Evolutionary conservation across 2,888 invertebrate species (phyloP).

Genomic region (Epirrita christyi): DNA sequence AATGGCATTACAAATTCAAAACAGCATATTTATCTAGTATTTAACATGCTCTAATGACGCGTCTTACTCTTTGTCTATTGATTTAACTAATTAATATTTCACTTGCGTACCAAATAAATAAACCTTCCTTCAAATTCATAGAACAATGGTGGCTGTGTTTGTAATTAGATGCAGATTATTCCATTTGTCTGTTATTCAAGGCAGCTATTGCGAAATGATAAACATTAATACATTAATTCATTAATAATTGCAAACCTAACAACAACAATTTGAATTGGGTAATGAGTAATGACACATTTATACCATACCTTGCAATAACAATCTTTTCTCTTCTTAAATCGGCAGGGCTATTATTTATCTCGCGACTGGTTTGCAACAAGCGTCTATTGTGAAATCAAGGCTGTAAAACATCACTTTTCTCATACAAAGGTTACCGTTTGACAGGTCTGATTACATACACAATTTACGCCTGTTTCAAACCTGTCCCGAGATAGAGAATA

Average conservation of each 20-base stretch:
- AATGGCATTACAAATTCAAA: constrained; percentile 2
- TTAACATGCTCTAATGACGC: constrained; percentile 13
- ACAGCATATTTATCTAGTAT: constrained; percentile 6
- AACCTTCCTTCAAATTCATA: constrained; percentile 27
- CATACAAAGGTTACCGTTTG: too few relatives aligned
- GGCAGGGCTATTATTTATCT: too few relatives aligned
- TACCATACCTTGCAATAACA: too few relatives aligned
- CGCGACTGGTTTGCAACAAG: too few relatives aligned
- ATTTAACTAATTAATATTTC: constrained; percentile 29
- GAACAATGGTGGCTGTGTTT: constrained; percentile 2
- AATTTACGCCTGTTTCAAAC: too few relatives aligned
- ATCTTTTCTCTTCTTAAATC: too few relatives aligned
- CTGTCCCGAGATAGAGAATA: too few relatives aligned
- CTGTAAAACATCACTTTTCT: too few relatives aligned
- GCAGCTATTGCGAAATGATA: background rate
- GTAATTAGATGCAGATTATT: constrained; percentile 4
- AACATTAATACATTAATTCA: too few relatives aligned
- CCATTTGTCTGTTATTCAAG: background rate
- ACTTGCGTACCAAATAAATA: constrained; percentile 31
- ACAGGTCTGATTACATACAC: too few relatives aligned
- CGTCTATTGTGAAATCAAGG: too few relatives aligned
- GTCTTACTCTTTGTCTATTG: background rate
- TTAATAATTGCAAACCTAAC: background rate
- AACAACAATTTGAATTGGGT: background rate
- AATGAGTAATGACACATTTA: too few relatives aligned